Evolutionary conservation across 2,888 invertebrate species (phyloP).

Genomic region (Nomada fucata): DNA sequence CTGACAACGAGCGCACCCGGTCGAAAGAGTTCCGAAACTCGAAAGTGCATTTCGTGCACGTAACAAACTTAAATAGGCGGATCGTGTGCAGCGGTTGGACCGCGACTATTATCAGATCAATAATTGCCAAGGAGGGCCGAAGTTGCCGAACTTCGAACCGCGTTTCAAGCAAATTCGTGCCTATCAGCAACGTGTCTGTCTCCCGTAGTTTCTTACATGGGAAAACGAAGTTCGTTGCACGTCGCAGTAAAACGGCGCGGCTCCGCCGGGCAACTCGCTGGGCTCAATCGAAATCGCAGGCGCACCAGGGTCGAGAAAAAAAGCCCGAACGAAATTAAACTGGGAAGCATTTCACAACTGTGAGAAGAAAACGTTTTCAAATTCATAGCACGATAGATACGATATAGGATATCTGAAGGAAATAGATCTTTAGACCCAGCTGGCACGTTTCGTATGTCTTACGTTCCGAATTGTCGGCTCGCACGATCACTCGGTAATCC

Average conservation of each 20-base stretch:
- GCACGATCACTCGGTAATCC: too few relatives aligned
- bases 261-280: not conserved
- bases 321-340: not conserved
- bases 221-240: conserved; percentile 11
- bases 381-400: too few relatives aligned
- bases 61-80: conserved; percentile 65
- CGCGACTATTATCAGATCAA: conserved; percentile 65
- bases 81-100: conserved; percentile 59
- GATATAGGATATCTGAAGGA: too few relatives aligned
- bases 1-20: conserved; percentile 53
- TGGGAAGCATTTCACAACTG: too few relatives aligned
- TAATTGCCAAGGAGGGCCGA: conserved; percentile 61
- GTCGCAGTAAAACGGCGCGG: not conserved
- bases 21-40: conserved; percentile 59
- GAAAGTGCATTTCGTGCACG: conserved; percentile 69
- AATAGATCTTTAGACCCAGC: too few relatives aligned
- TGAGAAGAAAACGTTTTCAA: too few relatives aligned
- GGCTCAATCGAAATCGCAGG: not conserved
- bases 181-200: conserved; percentile 38
- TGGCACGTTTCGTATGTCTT: too few relatives aligned
- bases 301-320: too few relatives aligned
- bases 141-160: conserved; percentile 60
- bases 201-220: not conserved
- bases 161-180: conserved; percentile 48
- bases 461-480: too few relatives aligned